Base-by-base conservation (phyloP, 2,797 vertebrate species). In the Otolemur crassicaudatus region DNA sequence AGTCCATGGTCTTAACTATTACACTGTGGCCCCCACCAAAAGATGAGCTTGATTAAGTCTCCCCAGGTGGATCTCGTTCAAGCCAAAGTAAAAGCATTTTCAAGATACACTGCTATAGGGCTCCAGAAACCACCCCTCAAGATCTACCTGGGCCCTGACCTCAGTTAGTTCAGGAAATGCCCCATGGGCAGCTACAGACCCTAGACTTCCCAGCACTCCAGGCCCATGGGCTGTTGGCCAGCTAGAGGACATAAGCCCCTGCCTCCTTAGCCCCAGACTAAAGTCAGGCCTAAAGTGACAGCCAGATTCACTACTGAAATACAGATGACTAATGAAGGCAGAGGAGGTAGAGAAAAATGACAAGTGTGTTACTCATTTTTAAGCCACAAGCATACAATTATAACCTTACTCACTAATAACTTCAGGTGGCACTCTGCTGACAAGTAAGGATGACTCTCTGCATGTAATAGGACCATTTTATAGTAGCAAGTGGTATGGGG, bases 381-480 rank as follows among this genome's bases (percentile, higher is more conserved):
- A 93, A 96, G 65, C 70, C 83, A 82, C 91, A 97, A 91, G 95
- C 0, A 23, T 96, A 84, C 95, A 94, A 95, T 97, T 97, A 97
- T 96, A 97, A 96, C 43, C 82, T 97, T 95, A 96, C 86, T 96
- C 96, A 94, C 95, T 94, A 96, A 96, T 97, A 98, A 97, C 95
- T 97, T 97, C 90, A 94, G 94, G 96, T 96, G 95, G 90, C 82
- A 94, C 72, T 91, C 88, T 97, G 27, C 79, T 97, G 92, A 97
- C 95, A 97, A 96, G 80, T 79, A 91, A 94, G 75, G 61, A 94
- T 92, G 94, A 84, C n/a, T 91, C 84, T 90, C 73, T 81, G 31
- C 19, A 20, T 34, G 65, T 60, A 53, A 88, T 10, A 77, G 88
- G 53, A 65, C 27, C 67, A n/a, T 69, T 95, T 95, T 73, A 89